These are phyloP conservation scores for Enoplosus armatus DNA, from an alignment of 2,797 vertebrate species.

Conservation along the genomic window DNA sequence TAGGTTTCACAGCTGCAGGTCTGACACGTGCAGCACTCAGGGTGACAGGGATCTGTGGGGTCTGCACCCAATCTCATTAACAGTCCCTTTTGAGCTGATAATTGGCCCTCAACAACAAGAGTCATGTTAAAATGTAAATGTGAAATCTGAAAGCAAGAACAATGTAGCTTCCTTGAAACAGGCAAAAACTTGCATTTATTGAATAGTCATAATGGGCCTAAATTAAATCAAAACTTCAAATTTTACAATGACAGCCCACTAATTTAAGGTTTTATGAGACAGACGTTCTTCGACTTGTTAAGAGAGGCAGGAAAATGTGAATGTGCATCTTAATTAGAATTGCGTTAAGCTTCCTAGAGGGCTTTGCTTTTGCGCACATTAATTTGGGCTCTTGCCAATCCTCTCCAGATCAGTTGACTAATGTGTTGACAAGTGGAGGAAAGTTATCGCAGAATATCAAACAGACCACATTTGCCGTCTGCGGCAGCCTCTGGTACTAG, in stretches of 20 bases:
- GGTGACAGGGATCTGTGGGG: constrained; percentile 9
- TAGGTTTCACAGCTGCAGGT: constrained; percentile 34
- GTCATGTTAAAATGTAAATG: constrained; percentile 1
- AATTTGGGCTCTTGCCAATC: constrained; percentile 80
- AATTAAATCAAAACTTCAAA: constrained; percentile 37
- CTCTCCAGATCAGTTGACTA: constrained; percentile 76
- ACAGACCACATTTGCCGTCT: constrained; percentile 64
- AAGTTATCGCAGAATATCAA: constrained; percentile 76
- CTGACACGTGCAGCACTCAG: constrained; percentile 16
- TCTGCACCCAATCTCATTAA: constrained; percentile 21
- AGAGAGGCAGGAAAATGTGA: constrained; percentile 68
- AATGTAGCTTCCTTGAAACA: background rate
- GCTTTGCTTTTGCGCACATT: constrained; percentile 76
- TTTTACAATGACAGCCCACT: constrained; percentile 36
- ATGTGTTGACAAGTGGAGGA: constrained; percentile 77
- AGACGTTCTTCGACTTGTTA: constrained; percentile 50
- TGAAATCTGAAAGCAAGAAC: constrained; percentile 7
- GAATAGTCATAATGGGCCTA: background rate
- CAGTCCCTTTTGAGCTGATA: constrained; percentile 22
- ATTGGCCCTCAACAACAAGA: constrained; percentile 14
- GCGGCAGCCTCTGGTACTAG: constrained; percentile 40
- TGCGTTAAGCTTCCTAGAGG: constrained; percentile 76
- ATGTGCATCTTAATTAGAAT: constrained; percentile 79
- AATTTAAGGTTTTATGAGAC: constrained; percentile 49
- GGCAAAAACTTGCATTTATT: background rate